phyloP scores from a whole-genome alignment of 2,888 invertebrate species.

The Nomada fabriciana region DNA sequence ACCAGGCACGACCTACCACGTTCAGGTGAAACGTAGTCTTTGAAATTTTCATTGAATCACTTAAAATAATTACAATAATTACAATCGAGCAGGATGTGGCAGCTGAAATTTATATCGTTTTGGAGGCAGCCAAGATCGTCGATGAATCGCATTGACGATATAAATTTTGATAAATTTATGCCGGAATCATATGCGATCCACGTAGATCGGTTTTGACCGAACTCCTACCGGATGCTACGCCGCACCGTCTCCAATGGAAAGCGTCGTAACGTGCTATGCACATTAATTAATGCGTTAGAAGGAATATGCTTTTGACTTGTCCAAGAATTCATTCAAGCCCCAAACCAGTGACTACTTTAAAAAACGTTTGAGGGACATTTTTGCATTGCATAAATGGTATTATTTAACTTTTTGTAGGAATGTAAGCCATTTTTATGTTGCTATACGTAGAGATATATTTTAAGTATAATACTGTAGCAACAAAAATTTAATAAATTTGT shows the following conservation, averaged over 20 bases:
- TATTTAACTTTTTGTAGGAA: no score
- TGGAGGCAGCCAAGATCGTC: not conserved
- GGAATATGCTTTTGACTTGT: constrained; percentile 26
- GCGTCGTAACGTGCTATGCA: constrained; percentile 58
- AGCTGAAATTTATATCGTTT: not conserved
- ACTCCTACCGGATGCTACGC: constrained; percentile 74
- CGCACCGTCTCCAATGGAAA: constrained; percentile 57
- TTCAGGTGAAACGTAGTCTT: no score
- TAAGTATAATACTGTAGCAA: no score
- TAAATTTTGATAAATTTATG: constrained; percentile 44
- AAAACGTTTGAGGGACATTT: not conserved
- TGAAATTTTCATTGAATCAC: no score
- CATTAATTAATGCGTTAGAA: constrained; percentile 55
- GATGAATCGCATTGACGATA: constrained; percentile 5
- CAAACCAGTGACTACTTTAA: not conserved
- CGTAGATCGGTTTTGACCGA: constrained; percentile 73
- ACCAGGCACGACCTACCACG: no score
- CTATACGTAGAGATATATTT: no score
- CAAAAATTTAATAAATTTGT: no score
- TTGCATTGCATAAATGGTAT: no score
- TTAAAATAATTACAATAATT: no score
- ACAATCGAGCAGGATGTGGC: no score
- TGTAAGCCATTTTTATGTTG: no score
- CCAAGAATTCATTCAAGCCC: not conserved
- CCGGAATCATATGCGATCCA: constrained; percentile 50